Evolutionary conservation across 2,888 invertebrate species (phyloP), one percentile per base, ranked within the genome.

Genomic region (Apantesis nais): DNA sequence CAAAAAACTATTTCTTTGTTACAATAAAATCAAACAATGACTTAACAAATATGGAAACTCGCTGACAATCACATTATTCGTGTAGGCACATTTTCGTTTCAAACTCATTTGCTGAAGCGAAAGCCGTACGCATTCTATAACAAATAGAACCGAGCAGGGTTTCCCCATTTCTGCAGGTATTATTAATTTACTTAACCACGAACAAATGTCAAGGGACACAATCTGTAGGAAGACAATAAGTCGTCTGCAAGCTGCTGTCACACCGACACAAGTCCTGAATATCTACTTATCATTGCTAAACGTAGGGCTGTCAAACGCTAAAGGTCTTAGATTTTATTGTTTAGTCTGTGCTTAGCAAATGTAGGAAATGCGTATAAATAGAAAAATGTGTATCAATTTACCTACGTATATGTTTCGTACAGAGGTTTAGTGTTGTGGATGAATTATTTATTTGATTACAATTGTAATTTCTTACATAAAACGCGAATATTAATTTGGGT

Each of bases 251-350:
- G 62, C 71, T 70, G 70, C 69, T 70, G 70, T 69, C 68, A 72
- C 68, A 68, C 66, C 74, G 74, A 76, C 79, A 74, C 68, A 77
- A 72, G 76, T 81, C 62, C 48, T 74, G 67, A 77, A 72, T 72
- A 68, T 65, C 78, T 80, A 77, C 81, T 81, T 80, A 74, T 78
- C 74, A 78, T 78, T 77, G 70, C 68, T 77, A 74, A 74, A 71
- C 62, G 25, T 37, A 68, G 71, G 71, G 71, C 22, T 71, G 62
- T 67, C 68, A 72, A 69, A 64, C 71, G 62, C 65, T 34, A 77
- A 65, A 67, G 52, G 60, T 52, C 76, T 73, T 70, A 68, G 71
- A 77, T 74, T 80, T 78, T 79, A 80, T 70, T 68, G 62, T 55
- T 68, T 34, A 39, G 61, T 68, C 66, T 70, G 34, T 77, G 44